Evolutionary conservation across 2,797 vertebrate species (phyloP).

Genomic region (Salmo trutta): DNA sequence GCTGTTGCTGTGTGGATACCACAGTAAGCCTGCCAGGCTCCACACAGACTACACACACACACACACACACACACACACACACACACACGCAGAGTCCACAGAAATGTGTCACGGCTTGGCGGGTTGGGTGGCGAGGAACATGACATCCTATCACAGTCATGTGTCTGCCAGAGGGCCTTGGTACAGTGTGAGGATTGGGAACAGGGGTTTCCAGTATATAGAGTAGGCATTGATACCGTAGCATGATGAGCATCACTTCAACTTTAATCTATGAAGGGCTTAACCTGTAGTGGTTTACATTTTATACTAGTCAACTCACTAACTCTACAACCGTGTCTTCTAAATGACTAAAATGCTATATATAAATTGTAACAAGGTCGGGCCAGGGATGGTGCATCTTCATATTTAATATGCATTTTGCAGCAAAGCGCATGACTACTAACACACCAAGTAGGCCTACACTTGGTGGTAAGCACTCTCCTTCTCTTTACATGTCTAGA

Average conservation of each 20-base stretch:
- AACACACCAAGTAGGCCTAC: too few species aligned
- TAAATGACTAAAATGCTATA: too few species aligned
- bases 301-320: too few species aligned
- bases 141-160: slow-evolving; percentile 1
- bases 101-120: not conserved
- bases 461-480: not conserved
- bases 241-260: too few species aligned
- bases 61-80: not conserved
- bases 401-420: too few species aligned
- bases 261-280: too few species aligned
- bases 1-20: slow-evolving; percentile 6
- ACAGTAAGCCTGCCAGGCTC: not conserved
- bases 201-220: not conserved
- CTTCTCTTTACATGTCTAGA: not conserved
- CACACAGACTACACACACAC: not conserved
- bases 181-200: not conserved
- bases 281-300: too few species aligned
- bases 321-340: too few species aligned
- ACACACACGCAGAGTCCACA: not conserved
- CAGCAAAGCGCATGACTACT: too few species aligned
- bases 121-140: not conserved
- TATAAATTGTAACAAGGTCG: too few species aligned
- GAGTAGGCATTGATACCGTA: not conserved
- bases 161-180: not conserved
- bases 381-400: too few species aligned